A percentile compares a stretch with the other conserved stretches of the same genome.
These are phyloP conservation scores for Epistrophe grossulariae DNA, from an alignment of 2,888 invertebrate species.

Conservation along the genomic window DNA sequence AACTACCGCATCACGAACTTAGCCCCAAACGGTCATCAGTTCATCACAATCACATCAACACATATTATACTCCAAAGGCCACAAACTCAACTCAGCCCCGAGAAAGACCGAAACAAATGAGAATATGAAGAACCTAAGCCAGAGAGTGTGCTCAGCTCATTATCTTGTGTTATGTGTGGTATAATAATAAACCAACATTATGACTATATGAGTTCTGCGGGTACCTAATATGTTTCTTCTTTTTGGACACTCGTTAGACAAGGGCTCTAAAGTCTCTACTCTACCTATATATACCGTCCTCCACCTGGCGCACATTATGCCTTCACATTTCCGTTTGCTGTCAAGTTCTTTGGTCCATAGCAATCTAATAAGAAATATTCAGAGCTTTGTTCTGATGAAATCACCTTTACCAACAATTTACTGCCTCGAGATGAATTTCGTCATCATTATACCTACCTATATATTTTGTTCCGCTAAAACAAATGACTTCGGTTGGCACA, in stretches of 20 bases:
- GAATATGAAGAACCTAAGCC: constrained; percentile 10
- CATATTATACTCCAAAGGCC: constrained; percentile 1
- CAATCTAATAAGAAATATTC: constrained; percentile 6
- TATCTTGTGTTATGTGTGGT: constrained; percentile 19
- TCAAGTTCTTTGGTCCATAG: constrained; percentile 30
- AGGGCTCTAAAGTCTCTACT: constrained; percentile 7
- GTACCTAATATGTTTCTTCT: neutral
- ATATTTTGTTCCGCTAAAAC: constrained; percentile 57
- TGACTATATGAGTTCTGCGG: neutral
- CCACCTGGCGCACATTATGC: constrained; percentile 23
- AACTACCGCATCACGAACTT: constrained; percentile 68
- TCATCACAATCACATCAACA: constrained; percentile 30
- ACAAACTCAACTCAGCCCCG: neutral
- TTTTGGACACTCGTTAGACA: constrained; percentile 16
- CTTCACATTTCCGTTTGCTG: constrained; percentile 26
- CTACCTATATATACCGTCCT: no score
- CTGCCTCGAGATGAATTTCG: constrained; percentile 21
- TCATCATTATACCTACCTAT: constrained; percentile 27
- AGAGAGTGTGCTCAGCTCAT: constrained; percentile 29
- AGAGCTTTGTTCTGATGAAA: constrained; percentile 28
- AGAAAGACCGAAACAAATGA: constrained; percentile 11
- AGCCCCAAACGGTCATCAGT: constrained; percentile 45
- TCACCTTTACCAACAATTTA: neutral
- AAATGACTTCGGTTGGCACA: constrained; percentile 43
- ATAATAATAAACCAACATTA: constrained; percentile 21